phyloP scores from a whole-genome alignment of 2,797 vertebrate genomes.

The Astyanax mexicanus region DNA sequence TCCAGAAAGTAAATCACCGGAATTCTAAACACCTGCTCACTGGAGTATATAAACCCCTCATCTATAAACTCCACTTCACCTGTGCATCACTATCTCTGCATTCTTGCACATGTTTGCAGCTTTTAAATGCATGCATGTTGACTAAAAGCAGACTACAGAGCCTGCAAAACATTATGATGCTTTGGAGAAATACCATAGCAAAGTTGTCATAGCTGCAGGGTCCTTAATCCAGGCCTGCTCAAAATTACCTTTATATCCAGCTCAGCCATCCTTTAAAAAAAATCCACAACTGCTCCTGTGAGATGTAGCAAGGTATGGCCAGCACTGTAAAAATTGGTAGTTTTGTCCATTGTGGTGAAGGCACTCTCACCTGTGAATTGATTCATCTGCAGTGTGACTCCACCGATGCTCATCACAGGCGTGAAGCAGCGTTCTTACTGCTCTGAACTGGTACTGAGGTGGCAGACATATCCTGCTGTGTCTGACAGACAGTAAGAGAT shows the following conservation, averaged over 20 bases:
- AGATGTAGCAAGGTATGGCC: slow-evolving; percentile 4
- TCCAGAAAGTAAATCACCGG: no score
- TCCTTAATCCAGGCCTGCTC: no score
- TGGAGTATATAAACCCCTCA: no score
- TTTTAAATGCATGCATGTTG: no score
- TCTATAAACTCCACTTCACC: no score
- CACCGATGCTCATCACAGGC: background rate
- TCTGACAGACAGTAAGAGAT: slow-evolving; percentile 44
- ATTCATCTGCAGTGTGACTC: background rate
- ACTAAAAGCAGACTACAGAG: no score
- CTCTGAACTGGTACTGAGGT: slow-evolving; percentile 28
- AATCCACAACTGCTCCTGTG: background rate
- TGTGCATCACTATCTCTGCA: no score
- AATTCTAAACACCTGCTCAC: no score
- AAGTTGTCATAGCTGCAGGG: no score
- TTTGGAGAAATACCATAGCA: no score
- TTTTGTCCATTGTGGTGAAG: background rate
- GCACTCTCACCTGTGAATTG: background rate
- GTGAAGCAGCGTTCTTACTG: slow-evolving; percentile 33
- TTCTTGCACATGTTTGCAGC: no score
- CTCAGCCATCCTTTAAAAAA: background rate
- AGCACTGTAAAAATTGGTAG: background rate
- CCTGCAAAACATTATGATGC: no score
- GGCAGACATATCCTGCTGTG: slow-evolving; percentile 34
- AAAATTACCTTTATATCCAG: background rate